Evolutionary conservation across 92 coral and sea anemone genomes (phyloP).

Genomic region (Umimayanthus kanabou): DNA sequence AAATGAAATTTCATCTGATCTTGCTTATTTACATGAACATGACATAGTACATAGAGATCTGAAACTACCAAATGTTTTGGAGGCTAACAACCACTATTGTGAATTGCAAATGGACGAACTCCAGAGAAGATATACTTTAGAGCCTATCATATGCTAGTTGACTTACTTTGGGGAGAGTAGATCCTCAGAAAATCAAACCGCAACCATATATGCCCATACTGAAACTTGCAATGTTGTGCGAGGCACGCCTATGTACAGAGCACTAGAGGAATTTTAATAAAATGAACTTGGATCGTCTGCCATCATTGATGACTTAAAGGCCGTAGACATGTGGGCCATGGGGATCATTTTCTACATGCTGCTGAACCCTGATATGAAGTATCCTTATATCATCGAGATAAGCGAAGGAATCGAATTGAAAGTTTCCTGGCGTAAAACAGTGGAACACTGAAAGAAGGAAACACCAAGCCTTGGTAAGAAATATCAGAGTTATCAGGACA

Average conservation of each 20-base stretch:
- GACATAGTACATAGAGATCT: slow-evolving; percentile 34
- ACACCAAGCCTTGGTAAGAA: too few relatives aligned
- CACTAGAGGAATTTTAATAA: slow-evolving; percentile 12
- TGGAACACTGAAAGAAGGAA: too few relatives aligned
- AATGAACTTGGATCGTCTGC: neutral
- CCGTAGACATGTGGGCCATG: too few relatives aligned
- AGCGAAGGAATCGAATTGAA: too few relatives aligned
- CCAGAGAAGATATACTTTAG: neutral
- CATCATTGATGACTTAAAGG: neutral
- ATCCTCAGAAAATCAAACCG: neutral
- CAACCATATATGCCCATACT: slow-evolving; percentile 14
- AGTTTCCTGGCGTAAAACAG: too few relatives aligned
- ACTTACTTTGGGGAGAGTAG: slow-evolving; percentile 39
- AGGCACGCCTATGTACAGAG: slow-evolving; percentile 12
- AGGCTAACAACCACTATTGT: slow-evolving; percentile 33
- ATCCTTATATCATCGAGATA: too few relatives aligned
- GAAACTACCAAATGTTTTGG: slow-evolving; percentile 45
- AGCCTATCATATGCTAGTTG: slow-evolving; percentile 32
- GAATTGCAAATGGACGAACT: slow-evolving; percentile 5
- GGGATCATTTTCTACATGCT: too few relatives aligned
- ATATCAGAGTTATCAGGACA: too few relatives aligned
- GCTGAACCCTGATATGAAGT: too few relatives aligned
- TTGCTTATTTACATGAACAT: slow-evolving; percentile 39
- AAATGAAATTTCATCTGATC: slow-evolving; percentile 25
- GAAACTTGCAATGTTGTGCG: neutral